A percentile compares a stretch with the other conserved stretches of the same genome.
phyloP scores from a whole-genome alignment of 2,797 vertebrate genomes.

The Gallinago solitaria region DNA sequence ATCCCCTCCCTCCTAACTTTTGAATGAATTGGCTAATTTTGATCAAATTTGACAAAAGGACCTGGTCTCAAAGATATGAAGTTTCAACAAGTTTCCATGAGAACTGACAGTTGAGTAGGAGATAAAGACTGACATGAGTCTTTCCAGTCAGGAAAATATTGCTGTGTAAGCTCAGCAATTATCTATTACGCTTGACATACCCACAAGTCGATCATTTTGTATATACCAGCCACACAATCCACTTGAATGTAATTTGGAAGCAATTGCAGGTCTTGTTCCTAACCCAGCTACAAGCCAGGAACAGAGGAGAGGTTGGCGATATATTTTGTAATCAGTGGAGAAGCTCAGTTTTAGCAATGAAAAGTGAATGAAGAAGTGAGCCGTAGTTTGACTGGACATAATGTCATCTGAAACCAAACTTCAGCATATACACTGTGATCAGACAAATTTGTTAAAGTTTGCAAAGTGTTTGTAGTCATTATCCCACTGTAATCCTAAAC shows the following conservation, averaged over 20 bases:
- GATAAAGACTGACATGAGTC: constrained; percentile 40
- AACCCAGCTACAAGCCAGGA: not conserved
- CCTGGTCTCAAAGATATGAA: not conserved
- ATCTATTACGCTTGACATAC: not conserved
- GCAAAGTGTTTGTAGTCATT: not conserved
- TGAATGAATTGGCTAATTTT: constrained; percentile 44
- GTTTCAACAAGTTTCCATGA: constrained; percentile 43
- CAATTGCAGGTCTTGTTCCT: not conserved
- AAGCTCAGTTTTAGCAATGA: not conserved
- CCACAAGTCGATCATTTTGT: not conserved
- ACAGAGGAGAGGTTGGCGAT: not conserved
- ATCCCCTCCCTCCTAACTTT: not conserved
- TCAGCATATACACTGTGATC: not conserved
- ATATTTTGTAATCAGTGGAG: not conserved
- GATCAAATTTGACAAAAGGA: constrained; percentile 19
- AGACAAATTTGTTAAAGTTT: not conserved
- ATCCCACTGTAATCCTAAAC: not conserved
- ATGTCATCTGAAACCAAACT: not conserved
- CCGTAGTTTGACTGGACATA: not conserved
- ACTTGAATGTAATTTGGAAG: not conserved
- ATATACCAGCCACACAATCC: not conserved
- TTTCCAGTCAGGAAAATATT: constrained; percentile 42
- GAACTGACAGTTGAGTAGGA: constrained; percentile 63
- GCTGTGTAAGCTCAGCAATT: constrained; percentile 44
- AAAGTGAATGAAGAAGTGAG: not conserved